A percentile compares a stretch with the other conserved stretches of the same genome.
phyloP scores from a whole-genome alignment of 2,797 vertebrate species.

The Halcyon leucocephala region DNA sequence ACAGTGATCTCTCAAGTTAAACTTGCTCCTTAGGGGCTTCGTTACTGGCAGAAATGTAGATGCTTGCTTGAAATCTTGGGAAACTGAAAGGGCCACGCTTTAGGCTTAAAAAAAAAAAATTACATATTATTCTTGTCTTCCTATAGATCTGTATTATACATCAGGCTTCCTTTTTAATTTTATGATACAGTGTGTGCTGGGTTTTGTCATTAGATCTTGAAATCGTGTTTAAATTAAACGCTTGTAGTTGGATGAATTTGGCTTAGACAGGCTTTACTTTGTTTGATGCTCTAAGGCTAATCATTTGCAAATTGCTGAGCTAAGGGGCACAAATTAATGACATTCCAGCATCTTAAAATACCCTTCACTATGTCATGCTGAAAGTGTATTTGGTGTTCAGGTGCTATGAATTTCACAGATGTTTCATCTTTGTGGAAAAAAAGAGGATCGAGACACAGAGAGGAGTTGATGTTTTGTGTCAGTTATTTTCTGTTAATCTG shows the following conservation, averaged over 20 bases:
- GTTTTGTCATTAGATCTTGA: background rate
- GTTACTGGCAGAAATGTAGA: background rate
- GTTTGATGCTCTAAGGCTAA: conserved; percentile 59
- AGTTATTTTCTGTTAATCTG: background rate
- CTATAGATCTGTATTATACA: background rate
- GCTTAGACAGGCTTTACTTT: conserved; percentile 36
- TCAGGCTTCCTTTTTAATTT: background rate
- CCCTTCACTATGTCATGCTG: background rate
- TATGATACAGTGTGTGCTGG: background rate
- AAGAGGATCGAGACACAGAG: background rate
- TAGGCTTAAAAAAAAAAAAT: background rate
- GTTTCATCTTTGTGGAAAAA: background rate
- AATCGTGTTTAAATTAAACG: background rate
- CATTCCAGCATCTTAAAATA: conserved; percentile 49
- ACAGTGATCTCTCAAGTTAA: background rate
- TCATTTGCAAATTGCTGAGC: conserved; percentile 61
- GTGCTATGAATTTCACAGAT: conserved; percentile 14
- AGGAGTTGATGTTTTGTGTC: background rate
- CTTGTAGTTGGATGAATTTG: background rate
- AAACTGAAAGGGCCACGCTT: background rate
- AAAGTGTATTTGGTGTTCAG: background rate
- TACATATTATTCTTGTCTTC: background rate
- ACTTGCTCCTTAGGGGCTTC: background rate
- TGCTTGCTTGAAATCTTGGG: background rate
- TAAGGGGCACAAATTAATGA: conserved; percentile 44